Evolutionary conservation across 2,888 invertebrate genomes (phyloP).

Genomic region (Fragum sueziense): DNA sequence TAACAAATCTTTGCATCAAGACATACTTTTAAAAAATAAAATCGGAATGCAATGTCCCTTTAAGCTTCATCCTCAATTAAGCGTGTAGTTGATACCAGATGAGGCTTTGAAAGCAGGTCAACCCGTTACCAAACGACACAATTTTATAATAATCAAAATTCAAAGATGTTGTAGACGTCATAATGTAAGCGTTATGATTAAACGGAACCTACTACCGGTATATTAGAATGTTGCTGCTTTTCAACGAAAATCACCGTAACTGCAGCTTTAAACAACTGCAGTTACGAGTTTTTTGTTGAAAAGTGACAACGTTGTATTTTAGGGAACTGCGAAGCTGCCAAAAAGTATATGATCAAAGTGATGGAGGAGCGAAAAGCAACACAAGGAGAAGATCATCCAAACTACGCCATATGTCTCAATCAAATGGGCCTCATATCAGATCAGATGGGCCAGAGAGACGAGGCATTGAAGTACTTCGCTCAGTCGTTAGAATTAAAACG

Average conservation of each 20-base stretch:
- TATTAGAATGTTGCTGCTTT: not conserved
- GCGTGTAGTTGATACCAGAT: no score
- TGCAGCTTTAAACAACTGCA: no score
- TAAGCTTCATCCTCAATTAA: no score
- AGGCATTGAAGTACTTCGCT: constrained; percentile 58
- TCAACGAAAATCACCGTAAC: no score
- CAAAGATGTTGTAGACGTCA: not conserved
- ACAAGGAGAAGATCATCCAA: constrained; percentile 44
- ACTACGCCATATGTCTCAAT: constrained; percentile 58
- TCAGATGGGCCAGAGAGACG: constrained; percentile 53
- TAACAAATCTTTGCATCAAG: no score
- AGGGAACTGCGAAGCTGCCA: constrained; percentile 61
- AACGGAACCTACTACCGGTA: not conserved
- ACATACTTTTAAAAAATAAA: no score
- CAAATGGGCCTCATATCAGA: constrained; percentile 66
- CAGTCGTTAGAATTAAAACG: constrained; percentile 56
- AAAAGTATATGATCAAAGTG: constrained; percentile 49
- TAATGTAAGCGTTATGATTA: not conserved
- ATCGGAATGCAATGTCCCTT: no score
- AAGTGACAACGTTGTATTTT: not conserved
- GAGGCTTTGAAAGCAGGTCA: not conserved
- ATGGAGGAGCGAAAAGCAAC: constrained; percentile 33
- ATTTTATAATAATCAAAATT: no score
- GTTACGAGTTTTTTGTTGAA: no score
- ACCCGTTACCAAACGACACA: not conserved